A percentile compares a stretch with the other conserved stretches of the same genome.
Evolutionary conservation across 1,140 invertebrate species (phyloP).

Genomic region (Aphidius ervi): DNA sequence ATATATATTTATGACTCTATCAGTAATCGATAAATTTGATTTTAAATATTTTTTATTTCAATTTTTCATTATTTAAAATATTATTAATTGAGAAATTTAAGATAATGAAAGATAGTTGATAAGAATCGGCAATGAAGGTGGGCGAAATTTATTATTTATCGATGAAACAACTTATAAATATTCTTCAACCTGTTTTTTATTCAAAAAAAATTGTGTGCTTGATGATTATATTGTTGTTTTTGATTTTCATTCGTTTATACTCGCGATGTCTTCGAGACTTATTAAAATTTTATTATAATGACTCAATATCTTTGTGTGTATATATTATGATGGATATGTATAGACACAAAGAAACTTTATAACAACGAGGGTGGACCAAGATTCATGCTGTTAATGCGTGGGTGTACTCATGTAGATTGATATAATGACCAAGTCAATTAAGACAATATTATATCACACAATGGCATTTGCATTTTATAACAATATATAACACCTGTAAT

Average conservation of each 20-base stretch:
- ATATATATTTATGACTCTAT: too few species aligned
- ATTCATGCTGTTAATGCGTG: slow-evolving; percentile 14
- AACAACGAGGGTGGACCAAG: slow-evolving; percentile 3
- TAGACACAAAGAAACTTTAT: too few species aligned
- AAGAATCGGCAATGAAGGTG: slow-evolving; percentile 6
- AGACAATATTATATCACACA: slow-evolving; percentile 39
- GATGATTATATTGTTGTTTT: slow-evolving; percentile 7
- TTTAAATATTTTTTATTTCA: background rate
- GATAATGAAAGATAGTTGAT: slow-evolving; percentile 1
- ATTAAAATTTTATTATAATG: slow-evolving; percentile 26
- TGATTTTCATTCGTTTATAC: slow-evolving; percentile 21
- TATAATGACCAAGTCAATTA: slow-evolving; percentile 45
- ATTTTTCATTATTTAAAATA: too few species aligned
- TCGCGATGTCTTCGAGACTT: slow-evolving; percentile 29
- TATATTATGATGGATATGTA: too few species aligned
- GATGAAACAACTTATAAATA: slow-evolving; percentile 2
- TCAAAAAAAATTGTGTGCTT: too few species aligned
- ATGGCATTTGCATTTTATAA: slow-evolving; percentile 44
- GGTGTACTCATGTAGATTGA: slow-evolving; percentile 16
- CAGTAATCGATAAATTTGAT: background rate
- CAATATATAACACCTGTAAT: slow-evolving; percentile 38
- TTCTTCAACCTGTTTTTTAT: background rate
- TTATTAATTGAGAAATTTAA: background rate
- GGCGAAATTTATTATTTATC: slow-evolving; percentile 10
- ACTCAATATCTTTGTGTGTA: slow-evolving; percentile 29